phyloP scores from a whole-genome alignment of 2,888 invertebrate species.

The Gisinianus flammeolus region DNA sequence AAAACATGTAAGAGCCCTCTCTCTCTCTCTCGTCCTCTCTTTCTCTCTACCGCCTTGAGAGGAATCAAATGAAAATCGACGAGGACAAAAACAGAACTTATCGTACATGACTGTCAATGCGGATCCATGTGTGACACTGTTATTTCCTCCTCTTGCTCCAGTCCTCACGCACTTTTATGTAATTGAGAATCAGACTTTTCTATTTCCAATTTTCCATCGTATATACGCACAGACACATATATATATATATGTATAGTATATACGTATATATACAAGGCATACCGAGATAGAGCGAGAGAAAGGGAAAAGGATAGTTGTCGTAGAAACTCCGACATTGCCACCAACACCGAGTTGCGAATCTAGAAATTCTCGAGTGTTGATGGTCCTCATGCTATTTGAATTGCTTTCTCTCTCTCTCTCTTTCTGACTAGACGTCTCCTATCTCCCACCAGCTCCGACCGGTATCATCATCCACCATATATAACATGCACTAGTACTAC shows the following conservation, averaged over 20 bases:
- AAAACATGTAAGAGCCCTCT: constrained; percentile 4
- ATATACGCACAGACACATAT: too few species aligned
- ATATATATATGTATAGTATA: too few species aligned
- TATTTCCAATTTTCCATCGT: constrained; percentile 10
- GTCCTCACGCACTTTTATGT: constrained; percentile 7
- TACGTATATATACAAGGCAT: too few species aligned
- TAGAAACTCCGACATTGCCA: neutral
- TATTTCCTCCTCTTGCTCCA: neutral
- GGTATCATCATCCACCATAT: neutral
- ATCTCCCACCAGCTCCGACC: too few species aligned
- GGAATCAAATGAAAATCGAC: constrained; percentile 10
- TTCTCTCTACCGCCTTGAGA: neutral
- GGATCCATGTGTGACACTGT: constrained; percentile 11
- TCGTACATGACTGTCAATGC: constrained; percentile 11
- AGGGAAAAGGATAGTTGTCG: neutral
- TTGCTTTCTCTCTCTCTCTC: neutral
- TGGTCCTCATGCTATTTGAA: neutral
- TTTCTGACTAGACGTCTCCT: neutral
- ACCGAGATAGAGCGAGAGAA: too few species aligned
- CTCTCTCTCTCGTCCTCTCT: too few species aligned
- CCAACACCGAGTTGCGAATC: neutral
- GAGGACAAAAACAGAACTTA: constrained; percentile 14
- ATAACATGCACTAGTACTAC: neutral
- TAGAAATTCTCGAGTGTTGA: neutral
- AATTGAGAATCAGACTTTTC: constrained; percentile 10